Percentiles rank a stretch among this genome's conserved stretches.
Evolutionary conservation across 2,797 vertebrate genomes (phyloP).

Genomic region (Apogon hyalosoma): DNA sequence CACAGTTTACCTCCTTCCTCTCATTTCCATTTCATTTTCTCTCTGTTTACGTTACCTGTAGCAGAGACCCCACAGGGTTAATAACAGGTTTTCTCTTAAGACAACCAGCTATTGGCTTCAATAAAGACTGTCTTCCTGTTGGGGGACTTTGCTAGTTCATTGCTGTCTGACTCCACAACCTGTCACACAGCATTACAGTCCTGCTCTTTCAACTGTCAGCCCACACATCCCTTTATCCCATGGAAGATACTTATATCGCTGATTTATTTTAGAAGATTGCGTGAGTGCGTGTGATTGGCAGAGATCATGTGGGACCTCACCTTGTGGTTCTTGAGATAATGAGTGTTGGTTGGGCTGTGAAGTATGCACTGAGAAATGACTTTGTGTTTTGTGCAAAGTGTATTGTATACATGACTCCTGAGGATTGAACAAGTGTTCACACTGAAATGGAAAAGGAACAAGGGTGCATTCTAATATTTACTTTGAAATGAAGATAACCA

Average conservation of each 20-base stretch:
- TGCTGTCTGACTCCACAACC: slow-evolving; percentile 49
- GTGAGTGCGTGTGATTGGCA: slow-evolving; percentile 17
- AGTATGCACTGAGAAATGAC: background rate
- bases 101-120: slow-evolving; percentile 47
- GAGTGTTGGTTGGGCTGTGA: slow-evolving; percentile 28
- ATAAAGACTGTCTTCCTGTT: slow-evolving; percentile 44
- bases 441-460: background rate
- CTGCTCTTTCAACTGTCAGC: slow-evolving; percentile 46
- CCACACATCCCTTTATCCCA: slow-evolving; percentile 50
- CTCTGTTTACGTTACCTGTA: slow-evolving; percentile 35
- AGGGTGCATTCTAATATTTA: background rate
- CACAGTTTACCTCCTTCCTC: background rate
- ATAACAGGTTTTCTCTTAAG: slow-evolving; percentile 50
- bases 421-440: background rate
- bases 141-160: slow-evolving; percentile 41
- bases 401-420: too few relatives aligned
- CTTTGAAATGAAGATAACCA: background rate
- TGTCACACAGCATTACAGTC: slow-evolving; percentile 49
- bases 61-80: slow-evolving; percentile 25
- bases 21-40: background rate
- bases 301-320: slow-evolving; percentile 1
- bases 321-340: slow-evolving; percentile 5
- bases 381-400: background rate
- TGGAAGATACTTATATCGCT: slow-evolving; percentile 32
- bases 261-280: slow-evolving; percentile 41